These are phyloP conservation scores for Equus quagga DNA, from an alignment of 2,113 vertebrate genomes.

Conservation along the genomic window DNA sequence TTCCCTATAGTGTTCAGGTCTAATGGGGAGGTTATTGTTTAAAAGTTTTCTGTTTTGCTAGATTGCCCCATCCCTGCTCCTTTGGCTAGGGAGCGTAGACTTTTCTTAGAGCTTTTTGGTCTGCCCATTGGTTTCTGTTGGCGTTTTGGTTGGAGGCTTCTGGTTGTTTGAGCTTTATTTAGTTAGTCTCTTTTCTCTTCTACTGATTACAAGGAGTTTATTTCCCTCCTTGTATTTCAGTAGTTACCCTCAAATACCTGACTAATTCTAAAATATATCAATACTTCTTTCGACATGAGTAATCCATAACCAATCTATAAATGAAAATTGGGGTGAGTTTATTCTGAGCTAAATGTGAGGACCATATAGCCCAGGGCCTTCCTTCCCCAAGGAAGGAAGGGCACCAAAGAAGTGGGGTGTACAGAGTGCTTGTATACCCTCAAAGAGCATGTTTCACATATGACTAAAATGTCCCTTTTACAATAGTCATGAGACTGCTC, in stretches of 20 bases:
- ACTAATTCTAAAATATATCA: background rate
- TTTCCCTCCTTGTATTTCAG: background rate
- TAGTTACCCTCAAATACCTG: background rate
- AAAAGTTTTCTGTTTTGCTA: background rate
- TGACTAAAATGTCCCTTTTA: too few species aligned
- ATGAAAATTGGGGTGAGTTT: too few species aligned
- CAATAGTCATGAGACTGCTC: too few species aligned
- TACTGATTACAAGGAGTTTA: background rate
- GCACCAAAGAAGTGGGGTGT: too few species aligned
- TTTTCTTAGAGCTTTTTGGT: background rate
- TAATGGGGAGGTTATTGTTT: background rate
- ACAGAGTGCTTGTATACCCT: too few species aligned
- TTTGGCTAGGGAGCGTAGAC: background rate
- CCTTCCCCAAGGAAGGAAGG: too few species aligned
- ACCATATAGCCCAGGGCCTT: too few species aligned
- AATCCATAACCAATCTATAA: too few species aligned
- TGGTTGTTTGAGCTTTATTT: background rate
- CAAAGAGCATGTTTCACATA: too few species aligned
- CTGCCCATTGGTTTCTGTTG: background rate
- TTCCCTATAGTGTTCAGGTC: rapidly evolving
- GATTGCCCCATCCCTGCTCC: background rate
- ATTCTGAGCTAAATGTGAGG: too few species aligned
- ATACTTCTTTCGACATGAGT: background rate
- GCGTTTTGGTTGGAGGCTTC: background rate
- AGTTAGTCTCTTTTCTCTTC: background rate